Base-by-base conservation (phyloP, 2,888 invertebrate genomes). In the Lissonota sp. region DNA sequence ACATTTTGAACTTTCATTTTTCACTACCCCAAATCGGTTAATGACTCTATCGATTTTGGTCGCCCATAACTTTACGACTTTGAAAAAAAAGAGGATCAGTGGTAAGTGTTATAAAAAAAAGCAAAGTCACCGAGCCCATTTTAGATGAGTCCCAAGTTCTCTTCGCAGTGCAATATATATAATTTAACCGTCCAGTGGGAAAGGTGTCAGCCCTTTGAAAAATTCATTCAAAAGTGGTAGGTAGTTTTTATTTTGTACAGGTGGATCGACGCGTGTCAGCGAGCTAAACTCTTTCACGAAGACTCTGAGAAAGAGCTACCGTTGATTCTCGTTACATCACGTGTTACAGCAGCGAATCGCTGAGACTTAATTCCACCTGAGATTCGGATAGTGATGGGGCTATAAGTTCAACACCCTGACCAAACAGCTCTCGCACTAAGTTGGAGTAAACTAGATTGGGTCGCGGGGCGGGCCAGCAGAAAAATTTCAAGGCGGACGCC, bases 261-360 rank as follows among this genome's bases (percentile, higher is more conserved):
- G 37, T 75, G 85, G 84, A 84, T 84, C 84, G 84, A 85, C 86
- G 87, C 85, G 86, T 84, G 82, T 3, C 82, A 85, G 82, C 83
- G 83, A 82, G 85, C 86, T 85, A 81, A 78, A 74, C 80, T 76
- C 73, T 81, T 72, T 51, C 55, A 53, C 39, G 58, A 51, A 40
- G 60, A 71, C 14, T 46, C 39, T 46, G 12, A 76, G 12, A 76
- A 69, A 72, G 71, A 73, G 76, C 67, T 53, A 63, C 70, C 62
- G 76, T 73, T 62, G 51, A 71, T 71, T 53, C 53, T 53, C 53
- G 16, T 8, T 44, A 26, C 26, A 26, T 26, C 26, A 26, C 26
- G 26, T 26, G 26, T 26, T 26, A 26, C 26, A 26, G 26, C 26
- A 26, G 26, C 26, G 26, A 26, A 26, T 26, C 26, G 26, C 3